Percentiles rank a stretch among this genome's conserved stretches.
Conservation (phyloP, 2,888 invertebrate genomes). For the Microctonus brassicae region DNA sequence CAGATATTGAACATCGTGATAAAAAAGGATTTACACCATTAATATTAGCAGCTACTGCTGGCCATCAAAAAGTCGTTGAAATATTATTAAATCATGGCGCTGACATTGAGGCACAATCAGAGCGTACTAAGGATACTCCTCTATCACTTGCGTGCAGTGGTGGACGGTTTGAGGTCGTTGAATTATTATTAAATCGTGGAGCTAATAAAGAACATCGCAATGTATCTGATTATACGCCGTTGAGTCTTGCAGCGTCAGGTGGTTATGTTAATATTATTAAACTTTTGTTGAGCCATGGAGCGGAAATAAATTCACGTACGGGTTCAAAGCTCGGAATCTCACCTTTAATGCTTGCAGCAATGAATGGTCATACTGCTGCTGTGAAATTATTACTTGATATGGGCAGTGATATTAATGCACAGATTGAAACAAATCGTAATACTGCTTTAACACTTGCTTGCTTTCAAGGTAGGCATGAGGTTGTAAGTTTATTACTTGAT, state of each 20-base stretch:
- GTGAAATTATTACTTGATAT: constrained; percentile 95
- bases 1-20: constrained; percentile 96
- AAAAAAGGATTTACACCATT: constrained; percentile 99
- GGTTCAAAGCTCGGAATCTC: constrained; percentile 98
- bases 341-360: constrained; percentile 98
- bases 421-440: constrained; percentile 99
- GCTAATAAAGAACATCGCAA: constrained; percentile 99
- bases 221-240: constrained; percentile 98
- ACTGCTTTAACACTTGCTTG: constrained; percentile 98
- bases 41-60: constrained; percentile 97
- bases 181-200: constrained; percentile 86
- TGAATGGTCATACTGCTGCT: constrained; percentile 98
- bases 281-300: constrained; percentile 91
- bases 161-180: constrained; percentile 96
- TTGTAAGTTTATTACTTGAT: constrained; percentile 95
- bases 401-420: constrained; percentile 99
- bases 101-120: constrained; percentile 99
- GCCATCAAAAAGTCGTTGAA: constrained; percentile 92
- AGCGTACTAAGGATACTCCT: constrained; percentile 98
- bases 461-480: constrained; percentile 99
- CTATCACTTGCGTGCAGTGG: constrained; percentile 97
- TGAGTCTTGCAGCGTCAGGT: constrained; percentile 98
- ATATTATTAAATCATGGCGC: constrained; percentile 93
- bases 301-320: constrained; percentile 98
- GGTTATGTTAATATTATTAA: constrained; percentile 99